Percentiles rank a stretch among this genome's conserved stretches.
These are phyloP conservation scores for Aurelia coerulea DNA, from an alignment of 30 jellyfish, hydroid and myxozoan genomes.

Conservation along the genomic window DNA sequence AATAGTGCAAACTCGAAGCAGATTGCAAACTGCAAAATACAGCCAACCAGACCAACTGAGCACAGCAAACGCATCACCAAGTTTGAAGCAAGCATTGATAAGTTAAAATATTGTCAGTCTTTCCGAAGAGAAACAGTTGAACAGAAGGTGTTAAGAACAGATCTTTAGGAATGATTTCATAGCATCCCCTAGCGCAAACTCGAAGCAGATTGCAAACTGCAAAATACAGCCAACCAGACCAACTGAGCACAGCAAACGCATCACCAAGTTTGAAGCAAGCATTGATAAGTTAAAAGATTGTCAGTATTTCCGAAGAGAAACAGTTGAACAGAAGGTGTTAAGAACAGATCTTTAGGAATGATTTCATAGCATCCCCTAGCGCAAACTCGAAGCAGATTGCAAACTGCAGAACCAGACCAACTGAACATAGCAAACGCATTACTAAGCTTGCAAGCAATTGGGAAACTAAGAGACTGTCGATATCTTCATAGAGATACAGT, in stretches of 20 bases:
- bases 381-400: too few species aligned
- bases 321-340: not conserved
- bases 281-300: not conserved
- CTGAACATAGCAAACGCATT: too few species aligned
- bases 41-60: too few species aligned
- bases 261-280: not conserved
- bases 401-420: too few species aligned
- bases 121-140: not conserved
- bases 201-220: too few species aligned
- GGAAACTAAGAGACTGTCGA: not conserved
- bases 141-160: not conserved
- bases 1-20: too few species aligned
- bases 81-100: not conserved
- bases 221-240: too few species aligned
- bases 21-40: too few species aligned
- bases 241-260: too few species aligned
- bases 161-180: not conserved
- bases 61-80: not conserved
- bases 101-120: not conserved
- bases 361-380: too few species aligned
- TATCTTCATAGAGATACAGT: not conserved
- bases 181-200: too few species aligned
- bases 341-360: not conserved
- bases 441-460: not conserved
- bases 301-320: not conserved